Percentiles rank a stretch among this genome's conserved stretches.
Evolutionary conservation across 1,140 invertebrate species (phyloP).

Genomic region (Apis dorsata): DNA sequence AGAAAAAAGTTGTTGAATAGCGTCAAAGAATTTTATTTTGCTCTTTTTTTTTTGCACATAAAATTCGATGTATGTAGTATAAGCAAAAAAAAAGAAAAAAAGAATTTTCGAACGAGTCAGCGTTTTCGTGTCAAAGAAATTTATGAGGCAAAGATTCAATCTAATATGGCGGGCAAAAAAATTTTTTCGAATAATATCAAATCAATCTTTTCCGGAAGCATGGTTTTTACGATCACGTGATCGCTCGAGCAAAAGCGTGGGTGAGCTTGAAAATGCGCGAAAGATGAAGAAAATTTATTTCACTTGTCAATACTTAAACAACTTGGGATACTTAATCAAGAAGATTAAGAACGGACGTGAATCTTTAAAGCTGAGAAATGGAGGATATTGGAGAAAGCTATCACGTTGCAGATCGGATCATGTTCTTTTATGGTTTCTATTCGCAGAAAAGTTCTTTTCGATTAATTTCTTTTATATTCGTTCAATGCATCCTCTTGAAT

Average conservation of each 20-base stretch:
- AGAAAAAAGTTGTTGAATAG: no score
- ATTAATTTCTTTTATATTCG: not conserved
- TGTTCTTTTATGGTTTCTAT: not conserved
- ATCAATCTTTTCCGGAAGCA: not conserved
- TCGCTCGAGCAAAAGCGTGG: not conserved
- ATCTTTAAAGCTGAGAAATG: not conserved
- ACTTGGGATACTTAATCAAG: not conserved
- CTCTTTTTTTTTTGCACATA: no score
- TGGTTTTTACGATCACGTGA: not conserved
- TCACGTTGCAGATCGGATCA: not conserved
- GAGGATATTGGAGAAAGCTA: conserved; percentile 8
- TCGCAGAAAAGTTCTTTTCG: not conserved
- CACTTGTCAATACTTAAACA: not conserved
- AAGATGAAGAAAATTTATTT: conserved; percentile 1
- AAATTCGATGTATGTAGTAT: no score
- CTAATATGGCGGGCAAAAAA: no score
- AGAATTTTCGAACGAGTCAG: no score
- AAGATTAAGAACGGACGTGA: conserved; percentile 1
- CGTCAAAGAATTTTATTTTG: no score
- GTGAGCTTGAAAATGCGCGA: not conserved
- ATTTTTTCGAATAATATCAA: no score
- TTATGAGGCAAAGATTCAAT: no score
- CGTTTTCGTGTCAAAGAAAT: no score
- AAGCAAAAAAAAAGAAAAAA: no score
- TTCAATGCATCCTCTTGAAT: no score